Evolutionary conservation across 2,888 invertebrate species (phyloP).

Genomic region (Operophtera brumata): DNA sequence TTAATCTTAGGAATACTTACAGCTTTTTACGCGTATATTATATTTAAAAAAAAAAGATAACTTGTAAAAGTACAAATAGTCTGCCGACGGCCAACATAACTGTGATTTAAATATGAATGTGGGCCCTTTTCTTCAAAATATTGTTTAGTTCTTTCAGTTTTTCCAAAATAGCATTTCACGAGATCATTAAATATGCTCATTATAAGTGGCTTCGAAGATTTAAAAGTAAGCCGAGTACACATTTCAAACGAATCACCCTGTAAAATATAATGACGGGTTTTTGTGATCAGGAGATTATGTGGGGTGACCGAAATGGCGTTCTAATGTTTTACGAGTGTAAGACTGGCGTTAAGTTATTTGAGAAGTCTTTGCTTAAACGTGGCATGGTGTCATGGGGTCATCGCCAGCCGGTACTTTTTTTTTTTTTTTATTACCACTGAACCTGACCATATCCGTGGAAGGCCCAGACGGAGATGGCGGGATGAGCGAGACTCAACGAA

Average conservation of each 20-base stretch:
- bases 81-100: no score
- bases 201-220: slow-evolving; percentile 40
- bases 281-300: slow-evolving; percentile 42
- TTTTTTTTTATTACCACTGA: no score
- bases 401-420: background rate
- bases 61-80: no score
- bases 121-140: no score
- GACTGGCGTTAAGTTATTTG: slow-evolving; percentile 29
- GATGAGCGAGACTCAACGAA: no score
- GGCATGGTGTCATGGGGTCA: background rate
- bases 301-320: slow-evolving; percentile 32
- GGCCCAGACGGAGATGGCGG: no score
- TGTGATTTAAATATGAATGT: no score
- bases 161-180: slow-evolving; percentile 20
- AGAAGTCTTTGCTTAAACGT: slow-evolving; percentile 17
- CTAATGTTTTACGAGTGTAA: slow-evolving; percentile 40
- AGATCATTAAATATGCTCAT: slow-evolving; percentile 32
- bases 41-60: no score
- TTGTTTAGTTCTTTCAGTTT: no score
- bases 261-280: slow-evolving; percentile 49
- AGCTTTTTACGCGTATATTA: no score
- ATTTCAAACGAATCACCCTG: slow-evolving; percentile 44
- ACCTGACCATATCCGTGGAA: no score
- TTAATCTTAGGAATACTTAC: no score
- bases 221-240: slow-evolving; percentile 35